Evolutionary conservation across 2,888 invertebrate species (phyloP).

Genomic region (Drosophila nr. medialis): DNA sequence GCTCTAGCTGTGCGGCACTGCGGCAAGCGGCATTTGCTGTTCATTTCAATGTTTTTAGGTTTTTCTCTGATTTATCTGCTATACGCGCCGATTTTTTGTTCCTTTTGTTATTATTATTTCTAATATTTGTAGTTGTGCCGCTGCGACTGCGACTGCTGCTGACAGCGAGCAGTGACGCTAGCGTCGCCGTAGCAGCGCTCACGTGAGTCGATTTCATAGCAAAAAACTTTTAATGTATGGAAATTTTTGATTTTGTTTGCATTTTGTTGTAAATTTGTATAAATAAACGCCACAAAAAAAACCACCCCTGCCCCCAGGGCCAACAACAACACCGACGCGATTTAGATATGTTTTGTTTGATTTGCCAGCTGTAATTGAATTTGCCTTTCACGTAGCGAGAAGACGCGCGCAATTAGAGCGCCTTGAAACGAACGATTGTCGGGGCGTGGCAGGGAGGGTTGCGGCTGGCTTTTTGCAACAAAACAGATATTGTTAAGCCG

Average conservation of each 20-base stretch:
- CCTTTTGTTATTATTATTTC: constrained; percentile 57
- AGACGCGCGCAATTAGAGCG: constrained; percentile 57
- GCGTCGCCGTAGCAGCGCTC: constrained; percentile 64
- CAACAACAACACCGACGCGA: constrained; percentile 7
- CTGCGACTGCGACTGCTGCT: constrained; percentile 6
- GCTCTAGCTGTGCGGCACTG: constrained; percentile 49
- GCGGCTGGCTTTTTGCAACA: background rate
- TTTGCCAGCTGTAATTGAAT: constrained; percentile 62
- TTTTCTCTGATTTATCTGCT: constrained; percentile 74
- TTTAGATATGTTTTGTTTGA: constrained; percentile 50
- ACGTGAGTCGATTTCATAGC: constrained; percentile 73
- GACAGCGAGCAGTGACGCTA: constrained; percentile 24
- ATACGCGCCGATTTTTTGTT: constrained; percentile 43
- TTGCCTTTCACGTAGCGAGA: constrained; percentile 54
- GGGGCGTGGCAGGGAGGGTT: background rate
- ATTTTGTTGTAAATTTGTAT: constrained; percentile 71
- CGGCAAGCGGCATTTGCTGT: constrained; percentile 70
- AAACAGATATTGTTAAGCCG: constrained; percentile 23
- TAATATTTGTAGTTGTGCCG: constrained; percentile 53
- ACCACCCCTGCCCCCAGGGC: background rate
- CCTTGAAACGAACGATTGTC: constrained; percentile 53
- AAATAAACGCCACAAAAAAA: constrained; percentile 61
- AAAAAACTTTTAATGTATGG: constrained; percentile 77
- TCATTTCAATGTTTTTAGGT: constrained; percentile 76
- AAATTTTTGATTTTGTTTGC: constrained; percentile 57